Conservation (phyloP, 2,888 invertebrate species). For the Trichogramma evanescens region DNA sequence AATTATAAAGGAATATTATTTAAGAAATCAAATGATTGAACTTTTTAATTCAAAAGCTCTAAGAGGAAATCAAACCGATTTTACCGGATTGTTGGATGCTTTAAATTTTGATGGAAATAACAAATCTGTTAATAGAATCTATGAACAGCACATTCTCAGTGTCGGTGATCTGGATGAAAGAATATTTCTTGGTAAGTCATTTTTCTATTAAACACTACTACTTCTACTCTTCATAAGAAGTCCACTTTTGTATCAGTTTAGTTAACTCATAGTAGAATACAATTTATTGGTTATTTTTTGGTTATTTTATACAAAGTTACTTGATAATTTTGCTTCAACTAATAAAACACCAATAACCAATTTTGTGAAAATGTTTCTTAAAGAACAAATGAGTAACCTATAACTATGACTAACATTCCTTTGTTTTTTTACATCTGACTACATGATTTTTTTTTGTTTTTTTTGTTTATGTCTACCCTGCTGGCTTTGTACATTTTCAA, state of each 20-base stretch:
- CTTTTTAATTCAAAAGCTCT: constrained; percentile 67
- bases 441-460: constrained; percentile 21
- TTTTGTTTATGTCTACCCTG: constrained; percentile 6
- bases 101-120: constrained; percentile 78
- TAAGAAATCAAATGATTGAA: constrained; percentile 70
- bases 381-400: background rate
- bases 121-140: constrained; percentile 76
- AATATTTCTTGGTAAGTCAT: constrained; percentile 74
- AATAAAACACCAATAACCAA: background rate
- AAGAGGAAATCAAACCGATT: constrained; percentile 63
- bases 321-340: too few species aligned
- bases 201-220: constrained; percentile 9
- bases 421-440: constrained; percentile 6
- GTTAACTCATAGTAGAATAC: background rate
- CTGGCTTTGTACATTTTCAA: constrained; percentile 25
- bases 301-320: too few species aligned
- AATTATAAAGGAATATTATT: constrained; percentile 81
- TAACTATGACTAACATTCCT: background rate
- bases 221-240: background rate
- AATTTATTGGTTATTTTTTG: too few species aligned
- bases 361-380: background rate
- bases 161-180: constrained; percentile 95
- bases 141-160: constrained; percentile 84
- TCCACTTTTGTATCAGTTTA: constrained; percentile 18
- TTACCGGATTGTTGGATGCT: constrained; percentile 70